Evolutionary conservation across 2,113 vertebrate species (phyloP), one percentile per base, ranked within the genome.

Genomic region (Egretta garzetta): DNA sequence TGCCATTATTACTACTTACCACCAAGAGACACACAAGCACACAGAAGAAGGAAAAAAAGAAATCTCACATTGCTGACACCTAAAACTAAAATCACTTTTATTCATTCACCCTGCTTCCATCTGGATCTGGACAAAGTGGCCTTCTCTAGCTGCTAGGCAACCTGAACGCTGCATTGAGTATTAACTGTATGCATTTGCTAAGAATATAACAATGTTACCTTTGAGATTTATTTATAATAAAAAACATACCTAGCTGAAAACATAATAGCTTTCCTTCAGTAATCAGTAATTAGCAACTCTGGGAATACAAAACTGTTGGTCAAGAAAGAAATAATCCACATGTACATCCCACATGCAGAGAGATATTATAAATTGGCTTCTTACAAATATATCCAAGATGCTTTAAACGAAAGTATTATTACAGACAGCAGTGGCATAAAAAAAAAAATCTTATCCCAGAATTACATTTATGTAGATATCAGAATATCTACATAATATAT

Each of bases 111-210:
- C 59, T 81, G 82, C 53, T 94, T 95, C 75, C 64, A 93, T 81
- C 39, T 79, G 88, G 68, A 58, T 95, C 62, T 89, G 62, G 88
- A 87, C 79, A 56, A 87, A 93, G 90, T 86, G 74, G 87, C 81
- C 83, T 87, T 88, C 41, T 85, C 91, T 32, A 94, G 97, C 97
- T 97, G 96, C 97, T 97, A 97, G 93, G 97, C 96, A 98, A 97
- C 97, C 91, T 70, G 73, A 90, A 86, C 12, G 16, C 93, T 87
- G 91, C 84, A 60, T 32, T 82, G 68, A 93, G 82, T 86, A 76
- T 75, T 89, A 93, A 89, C 84, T 47, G 52, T 59, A 63, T 18
- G 62, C 73, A 75, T 82, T 93, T 90, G 30, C 74, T 87, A 71
- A 53, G 76, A 91, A 74, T 81, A 56, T 74, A 88, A 83, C 45